Conservation (phyloP, 2,113 vertebrate genomes). For the Pygathrix nemaeus region DNA sequence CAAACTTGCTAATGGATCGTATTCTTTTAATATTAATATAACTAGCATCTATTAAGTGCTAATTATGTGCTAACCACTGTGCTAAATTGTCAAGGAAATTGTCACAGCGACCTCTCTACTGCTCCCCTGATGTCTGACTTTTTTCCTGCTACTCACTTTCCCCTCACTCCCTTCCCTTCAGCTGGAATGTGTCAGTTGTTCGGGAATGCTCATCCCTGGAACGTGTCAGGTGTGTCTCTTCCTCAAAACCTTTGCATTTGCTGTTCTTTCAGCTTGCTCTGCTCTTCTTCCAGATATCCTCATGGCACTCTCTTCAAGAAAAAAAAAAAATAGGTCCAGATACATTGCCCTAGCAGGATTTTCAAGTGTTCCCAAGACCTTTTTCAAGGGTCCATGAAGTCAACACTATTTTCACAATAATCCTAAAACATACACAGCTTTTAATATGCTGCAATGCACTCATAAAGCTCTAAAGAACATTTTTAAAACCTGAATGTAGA, state of each 20-base stretch:
- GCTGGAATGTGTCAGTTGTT: background rate
- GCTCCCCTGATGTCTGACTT: background rate
- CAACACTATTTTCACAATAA: background rate
- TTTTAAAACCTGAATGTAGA: background rate
- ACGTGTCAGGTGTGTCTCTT: background rate
- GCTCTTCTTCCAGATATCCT: background rate
- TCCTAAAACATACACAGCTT: background rate
- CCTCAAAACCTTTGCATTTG: background rate
- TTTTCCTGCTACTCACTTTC: background rate
- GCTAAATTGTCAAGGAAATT: background rate
- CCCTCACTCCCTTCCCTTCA: background rate
- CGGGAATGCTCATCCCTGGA: background rate
- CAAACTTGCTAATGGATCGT: background rate
- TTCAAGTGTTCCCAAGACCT: background rate
- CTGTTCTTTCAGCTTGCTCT: background rate
- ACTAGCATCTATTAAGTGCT: background rate
- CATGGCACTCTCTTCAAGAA: background rate
- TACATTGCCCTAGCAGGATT: background rate
- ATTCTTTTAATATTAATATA: background rate
- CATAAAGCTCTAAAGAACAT: background rate
- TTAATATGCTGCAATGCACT: background rate
- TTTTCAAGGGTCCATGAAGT: background rate
- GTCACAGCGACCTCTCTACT: background rate
- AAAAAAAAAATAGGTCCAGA: background rate
- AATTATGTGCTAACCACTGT: background rate